A percentile compares a stretch with the other conserved stretches of the same genome.
Conservation (phyloP, 1,140 invertebrate genomes). For the Tetramorium alpestre region DNA sequence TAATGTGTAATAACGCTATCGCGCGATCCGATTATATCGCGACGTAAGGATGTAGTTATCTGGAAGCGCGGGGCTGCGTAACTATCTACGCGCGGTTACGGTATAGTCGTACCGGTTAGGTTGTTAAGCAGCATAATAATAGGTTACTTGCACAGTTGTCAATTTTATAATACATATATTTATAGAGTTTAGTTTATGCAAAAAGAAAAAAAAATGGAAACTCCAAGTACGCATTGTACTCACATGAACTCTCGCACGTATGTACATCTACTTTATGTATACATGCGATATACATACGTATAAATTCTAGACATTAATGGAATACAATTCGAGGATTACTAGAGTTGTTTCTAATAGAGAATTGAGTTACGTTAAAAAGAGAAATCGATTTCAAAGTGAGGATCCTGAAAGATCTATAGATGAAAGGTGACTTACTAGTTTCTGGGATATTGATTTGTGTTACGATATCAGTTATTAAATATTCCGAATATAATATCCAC, state of each 20-base stretch:
- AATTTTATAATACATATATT: conserved; percentile 37
- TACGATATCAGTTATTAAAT: conserved; percentile 2
- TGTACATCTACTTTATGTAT: background rate
- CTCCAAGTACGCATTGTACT: background rate
- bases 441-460: background rate
- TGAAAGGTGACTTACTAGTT: background rate
- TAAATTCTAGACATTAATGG: background rate
- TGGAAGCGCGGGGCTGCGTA: conserved; percentile 22
- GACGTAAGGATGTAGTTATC: conserved; percentile 44
- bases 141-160: background rate
- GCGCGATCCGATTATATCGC: conserved; percentile 62
- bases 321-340: background rate
- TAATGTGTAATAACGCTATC: conserved; percentile 67
- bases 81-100: conserved; percentile 15
- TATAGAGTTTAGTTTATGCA: background rate
- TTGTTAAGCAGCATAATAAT: conserved; percentile 24
- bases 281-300: background rate
- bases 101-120: conserved; percentile 12
- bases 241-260: too few species aligned
- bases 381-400: background rate
- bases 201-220: background rate
- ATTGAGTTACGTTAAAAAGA: background rate
- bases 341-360: background rate
- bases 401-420: background rate
- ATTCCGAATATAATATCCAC: background rate